phyloP scores from a whole-genome alignment of 2,888 invertebrate genomes.

The Atherix ibis region DNA sequence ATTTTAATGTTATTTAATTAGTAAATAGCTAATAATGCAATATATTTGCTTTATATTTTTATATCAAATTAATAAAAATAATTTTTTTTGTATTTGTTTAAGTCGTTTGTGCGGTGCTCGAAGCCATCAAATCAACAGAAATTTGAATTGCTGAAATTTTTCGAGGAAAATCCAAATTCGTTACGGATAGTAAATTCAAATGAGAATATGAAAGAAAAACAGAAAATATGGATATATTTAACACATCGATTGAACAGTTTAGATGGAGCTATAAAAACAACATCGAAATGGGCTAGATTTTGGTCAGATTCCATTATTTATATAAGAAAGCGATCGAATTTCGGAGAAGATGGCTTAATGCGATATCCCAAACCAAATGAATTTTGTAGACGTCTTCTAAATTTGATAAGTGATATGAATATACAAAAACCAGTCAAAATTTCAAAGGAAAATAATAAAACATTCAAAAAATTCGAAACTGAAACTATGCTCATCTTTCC shows the following conservation, averaged over 20 bases:
- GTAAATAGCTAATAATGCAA: too few species aligned
- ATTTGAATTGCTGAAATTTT: conserved; percentile 8
- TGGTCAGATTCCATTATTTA: conserved; percentile 11
- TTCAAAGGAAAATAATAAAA: too few species aligned
- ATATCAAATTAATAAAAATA: too few species aligned
- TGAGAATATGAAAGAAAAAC: conserved; percentile 6
- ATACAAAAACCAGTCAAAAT: too few species aligned
- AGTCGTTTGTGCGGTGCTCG: too few species aligned
- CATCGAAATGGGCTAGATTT: conserved; percentile 10
- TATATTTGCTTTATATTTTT: too few species aligned
- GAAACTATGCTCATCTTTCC: too few species aligned
- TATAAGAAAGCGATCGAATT: conserved; percentile 8
- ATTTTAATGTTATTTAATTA: too few species aligned
- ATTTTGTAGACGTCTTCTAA: conserved; percentile 6
- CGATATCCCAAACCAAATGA: conserved; percentile 9
- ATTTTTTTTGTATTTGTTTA: too few species aligned
- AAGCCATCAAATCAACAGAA: conserved; percentile 10
- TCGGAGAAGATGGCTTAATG: conserved; percentile 3
- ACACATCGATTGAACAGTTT: conserved; percentile 9
- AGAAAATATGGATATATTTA: conserved; percentile 10
- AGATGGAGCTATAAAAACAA: conserved; percentile 10
- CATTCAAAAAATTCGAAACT: too few species aligned
- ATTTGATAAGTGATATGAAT: conserved; percentile 7
- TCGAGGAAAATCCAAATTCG: conserved; percentile 9
- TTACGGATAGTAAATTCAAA: conserved; percentile 6